Evolutionary conservation across 1,140 invertebrate species (phyloP).

Genomic region (Pseudachorutes palmiensis): DNA sequence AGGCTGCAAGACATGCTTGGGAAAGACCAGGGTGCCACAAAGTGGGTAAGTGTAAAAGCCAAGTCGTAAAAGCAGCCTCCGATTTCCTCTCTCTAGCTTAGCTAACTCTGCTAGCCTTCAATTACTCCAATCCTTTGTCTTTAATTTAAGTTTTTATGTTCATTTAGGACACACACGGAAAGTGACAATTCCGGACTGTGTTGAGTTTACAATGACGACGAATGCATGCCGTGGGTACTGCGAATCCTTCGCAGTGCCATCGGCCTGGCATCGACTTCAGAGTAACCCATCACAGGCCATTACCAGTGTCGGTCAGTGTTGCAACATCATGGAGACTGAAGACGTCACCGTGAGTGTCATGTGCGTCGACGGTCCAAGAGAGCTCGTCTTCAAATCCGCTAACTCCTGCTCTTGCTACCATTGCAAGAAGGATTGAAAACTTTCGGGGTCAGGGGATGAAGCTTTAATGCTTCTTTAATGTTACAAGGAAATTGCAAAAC

Average conservation of each 20-base stretch:
- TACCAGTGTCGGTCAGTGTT: conserved; percentile 78
- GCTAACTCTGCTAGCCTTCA: neutral
- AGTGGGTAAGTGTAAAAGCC: conserved; percentile 52
- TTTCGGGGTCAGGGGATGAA: neutral
- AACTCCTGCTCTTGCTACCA: conserved; percentile 72
- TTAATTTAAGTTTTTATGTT: neutral
- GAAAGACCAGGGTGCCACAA: conserved; percentile 54
- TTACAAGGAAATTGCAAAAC: neutral
- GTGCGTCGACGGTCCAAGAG: conserved; percentile 64
- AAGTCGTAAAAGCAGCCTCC: too few relatives aligned
- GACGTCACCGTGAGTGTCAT: conserved; percentile 41
- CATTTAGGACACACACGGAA: conserved; percentile 62
- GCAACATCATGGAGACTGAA: conserved; percentile 62
- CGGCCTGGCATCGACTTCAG: conserved; percentile 50
- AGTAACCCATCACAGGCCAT: conserved; percentile 59
- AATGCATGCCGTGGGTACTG: conserved; percentile 80
- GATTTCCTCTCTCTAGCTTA: neutral
- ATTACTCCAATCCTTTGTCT: neutral
- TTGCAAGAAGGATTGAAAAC: conserved; percentile 65
- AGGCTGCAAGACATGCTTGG: conserved; percentile 43
- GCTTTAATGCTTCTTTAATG: neutral
- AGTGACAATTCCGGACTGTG: conserved; percentile 70
- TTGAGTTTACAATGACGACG: conserved; percentile 71
- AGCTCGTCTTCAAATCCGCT: conserved; percentile 73
- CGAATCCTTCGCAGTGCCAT: conserved; percentile 58